These are phyloP conservation scores for Vidua macroura DNA, from an alignment of 2,113 vertebrate species.

Conservation along the genomic window DNA sequence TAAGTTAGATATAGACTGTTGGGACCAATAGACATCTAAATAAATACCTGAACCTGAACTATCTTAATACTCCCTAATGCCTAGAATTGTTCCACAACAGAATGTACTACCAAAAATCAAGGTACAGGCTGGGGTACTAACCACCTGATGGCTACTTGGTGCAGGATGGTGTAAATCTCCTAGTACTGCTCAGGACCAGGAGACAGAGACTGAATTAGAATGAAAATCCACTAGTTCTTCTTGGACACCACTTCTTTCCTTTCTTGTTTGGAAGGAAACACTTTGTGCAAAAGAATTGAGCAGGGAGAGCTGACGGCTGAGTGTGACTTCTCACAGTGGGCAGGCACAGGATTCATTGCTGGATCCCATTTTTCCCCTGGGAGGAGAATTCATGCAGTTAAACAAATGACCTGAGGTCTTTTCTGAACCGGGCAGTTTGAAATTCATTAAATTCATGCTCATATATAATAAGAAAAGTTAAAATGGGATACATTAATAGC, in stretches of 20 bases:
- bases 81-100: neutral
- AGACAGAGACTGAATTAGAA: neutral
- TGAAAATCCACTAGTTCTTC: neutral
- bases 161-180: neutral
- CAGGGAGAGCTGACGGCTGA: fast-evolving
- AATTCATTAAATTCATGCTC: neutral
- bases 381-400: neutral
- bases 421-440: neutral
- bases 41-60: neutral
- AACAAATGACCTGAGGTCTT: neutral
- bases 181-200: neutral
- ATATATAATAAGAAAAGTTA: neutral
- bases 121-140: neutral
- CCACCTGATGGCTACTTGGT: neutral
- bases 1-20: neutral
- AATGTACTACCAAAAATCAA: neutral
- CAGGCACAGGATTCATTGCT: neutral
- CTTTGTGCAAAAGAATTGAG: neutral
- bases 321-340: neutral
- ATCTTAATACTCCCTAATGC: neutral
- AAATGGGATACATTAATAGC: neutral
- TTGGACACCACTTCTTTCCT: neutral
- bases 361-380: neutral
- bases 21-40: neutral
- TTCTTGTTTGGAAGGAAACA: neutral